These are phyloP conservation scores for Arenaria interpres DNA, from an alignment of 2,113 vertebrate genomes.

Conservation along the genomic window DNA sequence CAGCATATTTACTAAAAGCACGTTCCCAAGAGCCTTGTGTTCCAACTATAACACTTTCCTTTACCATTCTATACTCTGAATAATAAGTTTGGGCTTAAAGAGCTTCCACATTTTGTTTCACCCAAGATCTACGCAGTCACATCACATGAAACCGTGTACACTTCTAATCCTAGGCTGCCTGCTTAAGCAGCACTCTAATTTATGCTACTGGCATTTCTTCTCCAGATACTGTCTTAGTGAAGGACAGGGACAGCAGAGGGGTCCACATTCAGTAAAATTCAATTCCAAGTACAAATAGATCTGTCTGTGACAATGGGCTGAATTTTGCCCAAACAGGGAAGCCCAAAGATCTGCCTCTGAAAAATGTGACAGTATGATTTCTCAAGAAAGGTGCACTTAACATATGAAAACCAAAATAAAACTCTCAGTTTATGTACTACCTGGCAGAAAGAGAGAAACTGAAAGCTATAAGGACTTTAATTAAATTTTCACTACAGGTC, in stretches of 20 bases:
- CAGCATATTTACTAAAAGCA: neutral
- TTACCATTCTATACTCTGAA: neutral
- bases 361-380: neutral
- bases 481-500: neutral
- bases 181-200: neutral
- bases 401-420: neutral
- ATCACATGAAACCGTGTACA: accelerated
- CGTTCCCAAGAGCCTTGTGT: neutral
- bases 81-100: neutral
- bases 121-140: neutral
- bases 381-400: neutral
- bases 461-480: neutral
- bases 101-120: neutral
- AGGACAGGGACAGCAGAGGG: neutral
- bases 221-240: neutral
- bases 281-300: neutral
- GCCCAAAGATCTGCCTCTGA: neutral
- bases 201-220: neutral
- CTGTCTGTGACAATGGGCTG: accelerated
- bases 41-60: neutral
- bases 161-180: neutral
- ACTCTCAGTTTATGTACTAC: neutral
- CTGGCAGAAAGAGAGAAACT: neutral
- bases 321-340: neutral
- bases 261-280: neutral